Evolutionary conservation across 2,888 invertebrate genomes (phyloP).

Genomic region (Meghimatium bilineatum): DNA sequence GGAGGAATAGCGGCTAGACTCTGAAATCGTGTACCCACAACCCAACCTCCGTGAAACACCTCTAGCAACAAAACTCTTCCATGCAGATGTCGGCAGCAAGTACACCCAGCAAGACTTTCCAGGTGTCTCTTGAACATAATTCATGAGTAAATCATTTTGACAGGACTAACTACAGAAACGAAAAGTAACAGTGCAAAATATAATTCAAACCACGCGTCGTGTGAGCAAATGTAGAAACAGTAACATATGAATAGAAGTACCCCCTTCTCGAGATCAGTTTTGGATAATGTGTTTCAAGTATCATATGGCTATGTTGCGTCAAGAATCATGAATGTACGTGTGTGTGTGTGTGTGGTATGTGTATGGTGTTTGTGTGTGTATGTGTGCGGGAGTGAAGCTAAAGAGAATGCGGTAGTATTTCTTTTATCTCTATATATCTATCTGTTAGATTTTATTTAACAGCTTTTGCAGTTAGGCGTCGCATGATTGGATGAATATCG

Average conservation of each 20-base stretch:
- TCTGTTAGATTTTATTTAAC: too few relatives aligned
- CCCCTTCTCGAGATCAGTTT: background rate
- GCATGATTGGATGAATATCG: too few relatives aligned
- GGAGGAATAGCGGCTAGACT: too few relatives aligned
- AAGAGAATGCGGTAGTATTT: too few relatives aligned
- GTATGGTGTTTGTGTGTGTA: too few relatives aligned
- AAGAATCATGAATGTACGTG: background rate
- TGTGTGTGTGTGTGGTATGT: background rate
- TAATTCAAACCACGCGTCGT: background rate
- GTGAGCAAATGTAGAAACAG: background rate
- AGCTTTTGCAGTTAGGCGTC: too few relatives aligned
- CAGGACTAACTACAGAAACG: slow-evolving; percentile 8
- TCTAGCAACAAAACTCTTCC: background rate
- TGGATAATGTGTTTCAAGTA: background rate
- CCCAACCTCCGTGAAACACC: too few relatives aligned
- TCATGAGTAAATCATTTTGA: slow-evolving; percentile 23
- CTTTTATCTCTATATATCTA: too few relatives aligned
- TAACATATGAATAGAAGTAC: slow-evolving; percentile 15
- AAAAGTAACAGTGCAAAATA: background rate
- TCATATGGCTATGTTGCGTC: background rate
- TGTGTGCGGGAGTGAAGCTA: too few relatives aligned
- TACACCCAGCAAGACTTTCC: too few relatives aligned
- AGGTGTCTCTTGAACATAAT: slow-evolving; percentile 10
- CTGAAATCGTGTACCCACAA: too few relatives aligned
- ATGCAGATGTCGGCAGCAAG: background rate